Evolutionary conservation across 2,888 invertebrate genomes (phyloP).

Genomic region (Yponomeuta malinellus): DNA sequence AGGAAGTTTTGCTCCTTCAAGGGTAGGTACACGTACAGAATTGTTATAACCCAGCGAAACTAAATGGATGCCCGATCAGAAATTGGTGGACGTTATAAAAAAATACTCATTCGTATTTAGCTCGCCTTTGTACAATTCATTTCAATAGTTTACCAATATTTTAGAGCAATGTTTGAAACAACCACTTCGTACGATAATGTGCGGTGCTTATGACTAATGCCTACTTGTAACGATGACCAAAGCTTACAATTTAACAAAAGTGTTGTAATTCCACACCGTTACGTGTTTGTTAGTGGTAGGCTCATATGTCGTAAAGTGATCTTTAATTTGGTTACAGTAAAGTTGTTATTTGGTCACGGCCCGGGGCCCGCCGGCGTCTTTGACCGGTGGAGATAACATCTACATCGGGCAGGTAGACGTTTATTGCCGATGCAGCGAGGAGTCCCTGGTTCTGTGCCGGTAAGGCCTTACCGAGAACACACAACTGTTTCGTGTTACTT

Average conservation of each 20-base stretch:
- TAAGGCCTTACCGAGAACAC: slow-evolving; percentile 35
- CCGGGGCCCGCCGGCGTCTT: slow-evolving; percentile 59
- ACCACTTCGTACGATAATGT: slow-evolving; percentile 25
- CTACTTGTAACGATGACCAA: slow-evolving; percentile 61
- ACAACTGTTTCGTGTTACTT: slow-evolving; percentile 43
- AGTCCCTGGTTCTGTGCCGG: slow-evolving; percentile 27
- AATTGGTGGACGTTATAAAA: background rate
- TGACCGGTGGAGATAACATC: slow-evolving; percentile 68
- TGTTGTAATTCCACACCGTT: slow-evolving; percentile 70
- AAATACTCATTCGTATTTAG: no score
- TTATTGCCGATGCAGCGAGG: slow-evolving; percentile 45
- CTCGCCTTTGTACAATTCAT: no score
- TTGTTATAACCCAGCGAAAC: slow-evolving; percentile 37
- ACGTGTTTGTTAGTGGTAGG: slow-evolving; percentile 44
- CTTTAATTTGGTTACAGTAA: slow-evolving; percentile 26
- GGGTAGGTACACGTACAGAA: slow-evolving; percentile 28
- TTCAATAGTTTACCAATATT: no score
- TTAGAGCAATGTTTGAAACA: slow-evolving; percentile 14
- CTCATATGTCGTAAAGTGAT: slow-evolving; percentile 18
- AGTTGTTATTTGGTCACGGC: slow-evolving; percentile 28
- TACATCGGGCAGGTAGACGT: slow-evolving; percentile 69
- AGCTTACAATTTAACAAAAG: slow-evolving; percentile 67
- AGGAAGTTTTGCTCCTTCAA: slow-evolving; percentile 24
- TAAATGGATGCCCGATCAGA: background rate
- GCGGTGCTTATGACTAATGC: slow-evolving; percentile 54